These are phyloP conservation scores for Meta bourneti DNA, from an alignment of 2,888 invertebrate species.

Conservation along the genomic window DNA sequence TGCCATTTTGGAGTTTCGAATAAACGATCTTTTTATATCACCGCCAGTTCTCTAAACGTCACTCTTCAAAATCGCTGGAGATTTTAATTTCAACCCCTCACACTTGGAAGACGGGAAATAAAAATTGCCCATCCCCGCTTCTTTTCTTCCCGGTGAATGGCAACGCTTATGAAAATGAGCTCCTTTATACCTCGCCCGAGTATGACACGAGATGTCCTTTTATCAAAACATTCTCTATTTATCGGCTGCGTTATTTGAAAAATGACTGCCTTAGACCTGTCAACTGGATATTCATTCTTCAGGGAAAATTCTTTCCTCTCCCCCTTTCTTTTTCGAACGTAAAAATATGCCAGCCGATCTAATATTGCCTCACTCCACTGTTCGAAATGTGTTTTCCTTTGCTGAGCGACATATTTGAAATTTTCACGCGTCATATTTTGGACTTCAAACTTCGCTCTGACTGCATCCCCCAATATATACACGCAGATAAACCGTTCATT, in stretches of 20 bases:
- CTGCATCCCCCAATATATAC: not conserved
- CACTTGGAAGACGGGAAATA: not conserved
- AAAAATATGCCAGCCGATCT: not conserved
- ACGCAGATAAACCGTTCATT: not conserved
- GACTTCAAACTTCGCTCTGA: not conserved
- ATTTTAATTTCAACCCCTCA: not conserved
- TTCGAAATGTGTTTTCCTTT: conserved; percentile 14
- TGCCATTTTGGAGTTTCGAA: too few relatives aligned
- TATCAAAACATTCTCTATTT: conserved; percentile 13
- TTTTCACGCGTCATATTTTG: conserved; percentile 17
- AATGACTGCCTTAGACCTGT: conserved; percentile 21
- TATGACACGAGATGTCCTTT: conserved; percentile 3
- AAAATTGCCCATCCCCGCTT: not conserved
- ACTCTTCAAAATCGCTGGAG: not conserved
- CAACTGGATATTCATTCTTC: conserved; percentile 35
- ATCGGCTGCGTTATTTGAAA: conserved; percentile 1
- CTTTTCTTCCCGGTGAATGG: not conserved
- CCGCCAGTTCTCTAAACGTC: not conserved
- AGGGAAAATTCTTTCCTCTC: not conserved
- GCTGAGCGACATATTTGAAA: conserved; percentile 16
- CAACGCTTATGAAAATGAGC: not conserved
- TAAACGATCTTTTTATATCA: not conserved
- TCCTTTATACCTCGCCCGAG: not conserved
- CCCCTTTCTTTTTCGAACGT: not conserved
- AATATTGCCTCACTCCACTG: not conserved